Percentiles rank a stretch among this genome's conserved stretches.
Conservation (phyloP, 2,888 invertebrate genomes). For the Macrophya annulata region DNA sequence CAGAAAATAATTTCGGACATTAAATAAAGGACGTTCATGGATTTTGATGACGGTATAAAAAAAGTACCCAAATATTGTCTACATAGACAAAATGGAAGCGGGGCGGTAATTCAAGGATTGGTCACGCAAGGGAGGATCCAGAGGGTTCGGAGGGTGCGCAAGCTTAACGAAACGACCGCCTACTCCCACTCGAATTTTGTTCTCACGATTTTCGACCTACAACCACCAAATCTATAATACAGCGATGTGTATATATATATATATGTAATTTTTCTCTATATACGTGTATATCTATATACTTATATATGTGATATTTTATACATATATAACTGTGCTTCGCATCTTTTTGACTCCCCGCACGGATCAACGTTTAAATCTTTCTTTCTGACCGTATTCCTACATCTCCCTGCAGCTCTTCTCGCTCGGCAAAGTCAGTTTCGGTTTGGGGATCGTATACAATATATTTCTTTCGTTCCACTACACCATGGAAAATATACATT, state of each 20-base stretch:
- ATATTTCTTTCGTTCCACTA: conserved; percentile 22
- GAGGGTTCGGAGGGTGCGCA: conserved; percentile 48
- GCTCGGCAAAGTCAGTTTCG: background rate
- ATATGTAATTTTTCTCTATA: background rate
- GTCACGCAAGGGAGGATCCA: conserved; percentile 63
- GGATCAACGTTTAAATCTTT: conserved; percentile 36
- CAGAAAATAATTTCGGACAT: background rate
- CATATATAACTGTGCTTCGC: conserved; percentile 4
- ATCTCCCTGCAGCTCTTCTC: background rate
- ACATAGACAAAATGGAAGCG: conserved; percentile 29
- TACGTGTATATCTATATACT: background rate
- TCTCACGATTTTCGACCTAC: conserved; percentile 50
- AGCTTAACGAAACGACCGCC: conserved; percentile 48
- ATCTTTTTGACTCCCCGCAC: conserved; percentile 24
- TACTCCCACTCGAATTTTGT: conserved; percentile 30
- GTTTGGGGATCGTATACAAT: background rate
- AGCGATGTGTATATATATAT: too few relatives aligned
- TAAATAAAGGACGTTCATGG: background rate
- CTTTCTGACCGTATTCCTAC: background rate
- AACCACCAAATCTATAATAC: background rate
- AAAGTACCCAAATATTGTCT: background rate
- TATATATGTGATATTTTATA: background rate
- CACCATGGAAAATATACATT: background rate
- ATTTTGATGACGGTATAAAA: background rate
- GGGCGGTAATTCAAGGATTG: conserved; percentile 67